Percentiles rank a stretch among this genome's conserved stretches.
phyloP scores from a whole-genome alignment of 1,140 invertebrate species.

The Babylonia areolata region DNA sequence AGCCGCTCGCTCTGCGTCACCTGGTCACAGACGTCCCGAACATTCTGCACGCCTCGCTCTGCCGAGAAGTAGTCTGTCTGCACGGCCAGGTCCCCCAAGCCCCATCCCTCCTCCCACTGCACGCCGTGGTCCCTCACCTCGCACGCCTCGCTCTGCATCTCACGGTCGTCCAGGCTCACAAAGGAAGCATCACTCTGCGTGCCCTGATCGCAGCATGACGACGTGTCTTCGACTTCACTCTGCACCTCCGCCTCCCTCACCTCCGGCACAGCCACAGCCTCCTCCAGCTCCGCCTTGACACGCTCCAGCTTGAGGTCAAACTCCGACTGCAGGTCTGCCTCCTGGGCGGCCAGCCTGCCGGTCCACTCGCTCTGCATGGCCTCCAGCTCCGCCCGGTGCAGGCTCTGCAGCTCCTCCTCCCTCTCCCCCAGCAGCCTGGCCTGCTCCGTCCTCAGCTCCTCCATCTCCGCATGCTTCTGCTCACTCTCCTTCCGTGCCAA shows the following conservation, averaged over 20 bases:
- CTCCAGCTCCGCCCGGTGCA: conserved; percentile 47
- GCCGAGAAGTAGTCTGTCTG: neutral
- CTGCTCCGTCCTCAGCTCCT: neutral
- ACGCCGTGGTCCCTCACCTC: neutral
- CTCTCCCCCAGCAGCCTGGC: conserved; percentile 41
- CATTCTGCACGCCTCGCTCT: neutral
- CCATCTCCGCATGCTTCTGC: conserved; percentile 1
- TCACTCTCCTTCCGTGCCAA: neutral
- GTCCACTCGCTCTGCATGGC: conserved; percentile 29
- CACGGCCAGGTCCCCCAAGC: neutral
- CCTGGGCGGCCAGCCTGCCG: neutral
- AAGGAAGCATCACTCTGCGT: neutral
- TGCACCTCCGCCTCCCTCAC: too few relatives aligned
- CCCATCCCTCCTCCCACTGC: neutral
- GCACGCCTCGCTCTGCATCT: neutral
- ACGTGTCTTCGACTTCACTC: neutral
- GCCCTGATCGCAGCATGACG: too few relatives aligned
- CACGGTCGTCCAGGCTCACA: neutral
- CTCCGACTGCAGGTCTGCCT: neutral
- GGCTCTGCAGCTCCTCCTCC: conserved; percentile 40
- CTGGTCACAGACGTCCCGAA: neutral
- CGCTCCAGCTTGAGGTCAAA: neutral
- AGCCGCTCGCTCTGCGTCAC: neutral
- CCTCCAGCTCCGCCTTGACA: neutral
- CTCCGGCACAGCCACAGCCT: neutral